Base-by-base conservation (phyloP, 2,797 vertebrate species). In the Poeciliopsis gracilis region DNA sequence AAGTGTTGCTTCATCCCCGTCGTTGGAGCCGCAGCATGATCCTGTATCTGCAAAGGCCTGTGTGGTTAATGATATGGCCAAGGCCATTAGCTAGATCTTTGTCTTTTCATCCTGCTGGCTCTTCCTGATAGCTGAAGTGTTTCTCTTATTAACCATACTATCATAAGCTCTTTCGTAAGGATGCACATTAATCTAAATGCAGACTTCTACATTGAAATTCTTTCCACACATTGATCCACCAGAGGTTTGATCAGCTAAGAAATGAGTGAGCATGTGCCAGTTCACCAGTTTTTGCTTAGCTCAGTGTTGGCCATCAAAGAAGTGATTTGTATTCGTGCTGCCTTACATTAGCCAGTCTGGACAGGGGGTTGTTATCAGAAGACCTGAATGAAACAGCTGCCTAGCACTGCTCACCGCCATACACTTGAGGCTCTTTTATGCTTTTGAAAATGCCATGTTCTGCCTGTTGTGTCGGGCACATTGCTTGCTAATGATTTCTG, bases 301-400 rank as follows among this genome's bases (percentile, higher is more conserved):
- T 91, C 83, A 79, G 87, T 86, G 80, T 82, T 70, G 86, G 82
- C 83, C 83, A 84, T 91, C 70, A 84, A 88, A 91, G 79, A 77
- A 83, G 80, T 86, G 83, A 92, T 92, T 93, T 92, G 92, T 91
- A 90, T 93, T 90, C 81, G 45, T 76, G 85, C 86, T 78, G 87
- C 77, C 77, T 80, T 72, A 76, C 77, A 80, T 73, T 84, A 63
- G 81, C 84, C 86, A 87, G 80, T 91, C 91, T 93, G 89, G 89
- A 90, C 88, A 81, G 84, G 82, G 80, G 88, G 81, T 87, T 92
- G 91, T 94, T 94, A 94, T 94, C 92, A 82, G 89, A 91, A 86
- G 82, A 81, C 76, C 89, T 94, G 92, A 94, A 94, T 94, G 92
- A 93, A 94, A 93, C 93, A 94, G 92, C 93, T 93, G 92, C 91